Evolutionary conservation across 2,797 vertebrate genomes (phyloP).

Genomic region (Pseudochromis fuscus): DNA sequence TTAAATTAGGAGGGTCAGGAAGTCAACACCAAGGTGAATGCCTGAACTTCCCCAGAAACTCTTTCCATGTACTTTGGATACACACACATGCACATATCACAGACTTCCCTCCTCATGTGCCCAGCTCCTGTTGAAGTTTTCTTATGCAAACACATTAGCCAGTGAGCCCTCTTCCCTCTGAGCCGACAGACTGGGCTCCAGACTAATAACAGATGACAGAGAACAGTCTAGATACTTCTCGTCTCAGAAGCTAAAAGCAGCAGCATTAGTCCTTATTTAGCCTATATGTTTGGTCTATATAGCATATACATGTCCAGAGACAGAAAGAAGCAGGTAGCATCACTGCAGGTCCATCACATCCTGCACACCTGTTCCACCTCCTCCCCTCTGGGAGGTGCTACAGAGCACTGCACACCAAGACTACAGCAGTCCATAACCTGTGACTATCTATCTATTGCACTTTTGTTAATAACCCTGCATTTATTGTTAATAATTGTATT

Average conservation of each 20-base stretch:
- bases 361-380: too few species aligned
- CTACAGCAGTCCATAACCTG: too few species aligned
- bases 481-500: too few species aligned
- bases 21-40: conserved; percentile 80
- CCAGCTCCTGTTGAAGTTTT: background rate
- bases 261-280: background rate
- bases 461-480: too few species aligned
- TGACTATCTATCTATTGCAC: too few species aligned
- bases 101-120: conserved; percentile 37
- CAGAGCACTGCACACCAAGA: too few species aligned
- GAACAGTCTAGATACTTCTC: background rate
- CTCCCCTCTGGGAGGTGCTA: too few species aligned
- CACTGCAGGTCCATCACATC: too few species aligned
- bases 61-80: conserved; percentile 75
- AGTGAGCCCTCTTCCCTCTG: conserved; percentile 22
- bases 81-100: conserved; percentile 18
- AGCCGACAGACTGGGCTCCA: conserved; percentile 26
- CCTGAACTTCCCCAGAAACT: conserved; percentile 76
- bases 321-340: too few species aligned
- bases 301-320: too few species aligned
- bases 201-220: conserved; percentile 7
- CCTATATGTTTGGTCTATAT: too few species aligned
- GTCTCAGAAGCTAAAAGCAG: background rate
- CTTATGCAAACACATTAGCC: conserved; percentile 40
- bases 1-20: conserved; percentile 83